Base-by-base conservation (phyloP, 2,113 vertebrate genomes). In the Platycercus adscitus region DNA sequence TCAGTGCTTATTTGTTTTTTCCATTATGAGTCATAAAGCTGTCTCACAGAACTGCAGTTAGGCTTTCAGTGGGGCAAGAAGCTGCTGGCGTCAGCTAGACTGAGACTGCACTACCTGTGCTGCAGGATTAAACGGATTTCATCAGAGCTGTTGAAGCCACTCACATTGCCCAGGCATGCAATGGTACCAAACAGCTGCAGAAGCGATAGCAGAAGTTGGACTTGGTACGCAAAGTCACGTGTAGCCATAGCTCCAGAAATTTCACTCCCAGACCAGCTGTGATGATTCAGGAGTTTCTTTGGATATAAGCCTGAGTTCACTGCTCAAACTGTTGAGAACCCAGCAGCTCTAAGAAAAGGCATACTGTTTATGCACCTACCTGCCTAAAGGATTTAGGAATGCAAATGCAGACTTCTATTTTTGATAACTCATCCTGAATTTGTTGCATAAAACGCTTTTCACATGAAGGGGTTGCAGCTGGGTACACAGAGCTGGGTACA, bases 401-500 rank as follows among this genome's bases (percentile, higher is more conserved):
- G 10, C 25, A 43, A 81, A 79, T 29, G 52, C 10, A 75, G 2
- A 13, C 7, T 29, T 55, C 43, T 46, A 5, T 41, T 88, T 88
- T 90, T 82, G 63, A 11, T 53, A 86, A 61, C 26, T 84, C 33
- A 61, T 49, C 47, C 65, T 71, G 39, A 66, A 39, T 29, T 46
- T 35, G n/a, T 81, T 70, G 82, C 80, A 75, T 60, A 88, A 88
- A 90, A 86, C 56, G 39, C 56, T 93, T 81, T 72, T 89, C 70
- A 71, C 26, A 29, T n/a, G 61, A 81, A 81, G 56, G 26, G 52
- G 26, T 11, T 71, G 86, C 95, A 96, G 91, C 91, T 95, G 91
- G 66, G 93, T 91, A 95, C 86, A 96, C 66, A 89, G 43, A 92
- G 71, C 55, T 73, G n/a, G n/a, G n/a, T n/a, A n/a, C n/a, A n/a